These are phyloP conservation scores for Tympanuchus pallidicinctus DNA, from an alignment of 2,113 vertebrate genomes.

Conservation along the genomic window DNA sequence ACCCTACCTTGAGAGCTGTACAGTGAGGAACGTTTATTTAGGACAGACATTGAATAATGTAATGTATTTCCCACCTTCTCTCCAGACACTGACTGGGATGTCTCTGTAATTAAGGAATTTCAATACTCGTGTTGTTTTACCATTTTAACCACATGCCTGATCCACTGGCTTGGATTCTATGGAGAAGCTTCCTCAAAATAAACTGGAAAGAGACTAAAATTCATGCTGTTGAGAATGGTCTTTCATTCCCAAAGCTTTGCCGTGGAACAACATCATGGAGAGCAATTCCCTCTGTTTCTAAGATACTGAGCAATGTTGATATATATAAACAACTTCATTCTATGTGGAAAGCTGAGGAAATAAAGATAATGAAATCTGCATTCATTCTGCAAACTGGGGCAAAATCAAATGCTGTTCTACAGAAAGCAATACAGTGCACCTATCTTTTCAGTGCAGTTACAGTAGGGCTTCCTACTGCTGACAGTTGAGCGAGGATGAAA, in stretches of 20 bases:
- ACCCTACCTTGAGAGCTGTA: background rate
- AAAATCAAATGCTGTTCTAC: background rate
- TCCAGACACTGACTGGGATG: background rate
- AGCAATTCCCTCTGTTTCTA: background rate
- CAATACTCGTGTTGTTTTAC: background rate
- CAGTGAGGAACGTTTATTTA: background rate
- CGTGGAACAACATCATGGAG: background rate
- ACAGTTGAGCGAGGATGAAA: background rate
- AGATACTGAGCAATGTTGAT: background rate
- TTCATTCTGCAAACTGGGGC: background rate
- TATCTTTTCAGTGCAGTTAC: background rate
- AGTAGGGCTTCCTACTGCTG: background rate
- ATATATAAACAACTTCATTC: background rate
- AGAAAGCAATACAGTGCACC: background rate
- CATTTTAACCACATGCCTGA: background rate
- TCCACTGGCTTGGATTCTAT: background rate
- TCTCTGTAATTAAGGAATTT: background rate
- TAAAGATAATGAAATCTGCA: background rate
- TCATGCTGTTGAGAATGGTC: background rate
- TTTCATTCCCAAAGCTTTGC: background rate
- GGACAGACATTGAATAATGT: background rate
- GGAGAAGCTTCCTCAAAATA: background rate
- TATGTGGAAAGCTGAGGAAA: background rate
- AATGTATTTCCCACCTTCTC: rapidly evolving
- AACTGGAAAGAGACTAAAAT: background rate